Percentiles rank a stretch among this genome's conserved stretches.
Evolutionary conservation across 1,140 invertebrate genomes (phyloP).

Genomic region (Cotesia chilonis): DNA sequence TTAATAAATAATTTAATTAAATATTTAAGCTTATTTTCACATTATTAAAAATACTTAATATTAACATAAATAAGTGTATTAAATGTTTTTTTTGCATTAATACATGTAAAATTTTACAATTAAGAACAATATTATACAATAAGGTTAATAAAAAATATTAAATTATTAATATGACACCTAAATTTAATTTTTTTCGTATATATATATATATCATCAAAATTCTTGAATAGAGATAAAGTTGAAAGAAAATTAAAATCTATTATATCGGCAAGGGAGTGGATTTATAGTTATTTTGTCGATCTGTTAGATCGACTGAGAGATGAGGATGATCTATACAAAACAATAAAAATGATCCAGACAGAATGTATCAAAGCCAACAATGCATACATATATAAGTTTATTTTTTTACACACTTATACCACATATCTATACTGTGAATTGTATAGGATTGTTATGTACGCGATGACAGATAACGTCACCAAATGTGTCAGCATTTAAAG

Average conservation of each 20-base stretch:
- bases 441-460: background rate
- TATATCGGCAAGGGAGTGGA: background rate
- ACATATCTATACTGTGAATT: background rate
- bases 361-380: background rate
- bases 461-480: background rate
- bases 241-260: background rate
- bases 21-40: background rate
- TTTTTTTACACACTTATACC: background rate
- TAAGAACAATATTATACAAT: too few species aligned
- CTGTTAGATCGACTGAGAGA: slow-evolving; percentile 2
- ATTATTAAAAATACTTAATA: slow-evolving; percentile 1
- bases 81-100: too few species aligned
- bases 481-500: background rate
- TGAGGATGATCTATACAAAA: background rate
- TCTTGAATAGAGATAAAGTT: background rate
- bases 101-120: too few species aligned
- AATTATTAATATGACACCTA: too few species aligned
- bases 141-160: too few species aligned
- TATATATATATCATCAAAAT: background rate
- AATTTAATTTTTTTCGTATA: too few species aligned
- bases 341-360: background rate
- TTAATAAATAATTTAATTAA: background rate
- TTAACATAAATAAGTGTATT: background rate
- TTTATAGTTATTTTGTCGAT: too few species aligned
- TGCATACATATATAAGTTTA: too few species aligned